Evolutionary conservation across 2,113 vertebrate species (phyloP).

Genomic region (Speoplatyrhinus poulsoni): DNA sequence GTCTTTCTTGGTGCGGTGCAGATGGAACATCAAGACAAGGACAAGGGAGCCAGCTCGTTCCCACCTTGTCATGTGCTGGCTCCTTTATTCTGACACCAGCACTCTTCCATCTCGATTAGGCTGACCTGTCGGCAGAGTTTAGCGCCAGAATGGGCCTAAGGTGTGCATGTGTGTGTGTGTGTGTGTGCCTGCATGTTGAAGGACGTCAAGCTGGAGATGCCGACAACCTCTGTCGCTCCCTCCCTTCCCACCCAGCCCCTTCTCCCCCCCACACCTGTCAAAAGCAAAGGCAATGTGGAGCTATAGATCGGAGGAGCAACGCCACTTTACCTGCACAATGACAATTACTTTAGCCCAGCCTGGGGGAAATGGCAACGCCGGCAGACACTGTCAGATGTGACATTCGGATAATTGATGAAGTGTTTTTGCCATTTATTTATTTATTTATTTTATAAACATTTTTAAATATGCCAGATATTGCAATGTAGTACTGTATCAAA

Average conservation of each 20-base stretch:
- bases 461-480: background rate
- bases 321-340: slow-evolving; percentile 39
- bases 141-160: slow-evolving; percentile 24
- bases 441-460: background rate
- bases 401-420: slow-evolving; percentile 48
- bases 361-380: slow-evolving; percentile 26
- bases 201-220: slow-evolving; percentile 73
- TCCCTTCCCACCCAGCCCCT: slow-evolving; percentile 18
- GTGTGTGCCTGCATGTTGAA: slow-evolving; percentile 7
- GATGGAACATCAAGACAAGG: slow-evolving; percentile 71
- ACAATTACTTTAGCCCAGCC: slow-evolving; percentile 49
- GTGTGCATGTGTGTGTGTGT: slow-evolving; percentile 17
- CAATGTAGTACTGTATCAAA: background rate
- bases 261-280: slow-evolving; percentile 57
- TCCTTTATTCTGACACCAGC: slow-evolving; percentile 68
- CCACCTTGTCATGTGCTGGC: slow-evolving; percentile 72
- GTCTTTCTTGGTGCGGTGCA: slow-evolving; percentile 59
- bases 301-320: slow-evolving; percentile 69
- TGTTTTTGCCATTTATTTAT: background rate
- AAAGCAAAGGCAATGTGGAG: slow-evolving; percentile 77
- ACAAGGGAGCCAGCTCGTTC: slow-evolving; percentile 69
- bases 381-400: slow-evolving; percentile 37
- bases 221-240: slow-evolving; percentile 31
- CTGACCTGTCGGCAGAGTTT: slow-evolving; percentile 67
- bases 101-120: slow-evolving; percentile 82